Evolutionary conservation across 2,888 invertebrate species (phyloP), one percentile per base, ranked within the genome.

Genomic region (Tiliacea aurago): DNA sequence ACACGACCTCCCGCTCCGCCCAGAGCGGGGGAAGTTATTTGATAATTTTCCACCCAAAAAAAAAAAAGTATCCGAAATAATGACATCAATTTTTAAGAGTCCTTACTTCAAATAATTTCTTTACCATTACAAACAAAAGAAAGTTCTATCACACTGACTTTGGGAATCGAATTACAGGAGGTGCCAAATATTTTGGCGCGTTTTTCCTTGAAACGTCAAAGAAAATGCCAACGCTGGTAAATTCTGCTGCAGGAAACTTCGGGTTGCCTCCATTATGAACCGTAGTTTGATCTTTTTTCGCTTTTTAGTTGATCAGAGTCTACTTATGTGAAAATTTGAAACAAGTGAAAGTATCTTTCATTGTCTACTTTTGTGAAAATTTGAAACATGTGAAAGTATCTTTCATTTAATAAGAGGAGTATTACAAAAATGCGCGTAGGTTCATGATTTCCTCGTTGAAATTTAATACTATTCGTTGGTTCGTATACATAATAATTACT

Each of bases 81-180:
- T 63, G 43, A 41, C 11, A 62, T 20, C 13, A 28, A 11, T 33
- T 10, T 5, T 37, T 33, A 23, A 67, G 37, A 76, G 66, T 67
- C 47, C 41, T 70, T 59, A 78, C 62, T 56, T 62, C 68, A 58
- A 65, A 61, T 41, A 56, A 74, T 66, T 79, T 78, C 47, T 72
- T 51, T 45, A 53, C 68, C 56, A 80, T 74, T 76, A 78, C 70
- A 63, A 61, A 86, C 81, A 81, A 84, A 83, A 78, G 80, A 75
- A 76, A 70, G 75, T 79, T 81, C 64, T 68, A 76, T 73, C 71
- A 84, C 78, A 81, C 86, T 13, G 43, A 13, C 43, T 88, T 86
- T 85, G 86, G 78, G 85, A 84, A 85, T 88, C 85, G 62, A 82
- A 85, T 89, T 85, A 85, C 85, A 77, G 63, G 73, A 68, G 76